phyloP scores from a whole-genome alignment of 2,888 invertebrate genomes.

The Amaurobius ferox region DNA sequence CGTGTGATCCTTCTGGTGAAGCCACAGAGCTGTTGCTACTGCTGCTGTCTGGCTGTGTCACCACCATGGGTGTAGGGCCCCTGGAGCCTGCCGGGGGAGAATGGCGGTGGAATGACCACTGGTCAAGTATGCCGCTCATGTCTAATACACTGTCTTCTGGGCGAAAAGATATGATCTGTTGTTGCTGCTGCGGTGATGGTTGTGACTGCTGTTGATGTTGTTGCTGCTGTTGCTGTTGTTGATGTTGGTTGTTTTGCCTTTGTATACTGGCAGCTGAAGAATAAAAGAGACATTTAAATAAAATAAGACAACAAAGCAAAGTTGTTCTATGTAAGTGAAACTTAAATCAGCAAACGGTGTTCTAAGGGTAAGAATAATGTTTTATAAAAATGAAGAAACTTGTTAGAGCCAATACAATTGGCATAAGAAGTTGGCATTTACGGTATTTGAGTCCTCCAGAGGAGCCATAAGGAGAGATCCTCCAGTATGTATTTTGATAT shows the following conservation, averaged over 20 bases:
- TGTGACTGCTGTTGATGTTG: slow-evolving; percentile 27
- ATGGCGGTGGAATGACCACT: slow-evolving; percentile 57
- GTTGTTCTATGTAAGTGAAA: no score
- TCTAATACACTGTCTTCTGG: slow-evolving; percentile 74
- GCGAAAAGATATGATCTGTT: slow-evolving; percentile 57
- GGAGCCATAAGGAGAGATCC: no score
- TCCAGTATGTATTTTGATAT: no score
- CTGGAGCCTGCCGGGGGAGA: slow-evolving; percentile 71
- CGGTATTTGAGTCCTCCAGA: no score
- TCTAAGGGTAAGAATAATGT: no score
- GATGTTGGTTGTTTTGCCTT: slow-evolving; percentile 25
- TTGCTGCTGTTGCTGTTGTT: neutral
- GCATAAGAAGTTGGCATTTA: no score
- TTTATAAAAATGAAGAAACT: no score
- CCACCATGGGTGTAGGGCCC: slow-evolving; percentile 40
- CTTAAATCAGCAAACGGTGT: no score
- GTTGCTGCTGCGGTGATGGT: slow-evolving; percentile 14
- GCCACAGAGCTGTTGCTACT: slow-evolving; percentile 42
- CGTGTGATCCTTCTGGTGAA: slow-evolving; percentile 67
- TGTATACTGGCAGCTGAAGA: slow-evolving; percentile 44
- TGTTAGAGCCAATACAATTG: no score
- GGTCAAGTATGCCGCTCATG: slow-evolving; percentile 72
- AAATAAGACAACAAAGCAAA: no score
- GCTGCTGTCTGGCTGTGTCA: slow-evolving; percentile 50
- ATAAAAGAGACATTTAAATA: slow-evolving; percentile 8